Evolutionary conservation across 2,113 vertebrate genomes (phyloP), one percentile per base, ranked within the genome.

Genomic region (Clarias gariepinus): DNA sequence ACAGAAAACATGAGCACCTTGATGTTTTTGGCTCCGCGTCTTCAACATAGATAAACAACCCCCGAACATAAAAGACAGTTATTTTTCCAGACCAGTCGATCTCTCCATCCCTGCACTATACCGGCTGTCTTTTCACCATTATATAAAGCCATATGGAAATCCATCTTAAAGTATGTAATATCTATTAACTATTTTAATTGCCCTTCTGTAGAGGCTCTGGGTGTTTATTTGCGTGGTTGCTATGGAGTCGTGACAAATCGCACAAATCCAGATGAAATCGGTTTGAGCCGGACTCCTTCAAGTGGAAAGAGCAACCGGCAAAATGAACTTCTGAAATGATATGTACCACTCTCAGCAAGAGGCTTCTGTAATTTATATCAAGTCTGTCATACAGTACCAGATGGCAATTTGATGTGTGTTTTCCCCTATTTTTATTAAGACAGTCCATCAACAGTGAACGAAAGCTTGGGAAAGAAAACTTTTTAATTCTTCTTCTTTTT

Each of bases 171-270:
- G 88, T 91, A 89, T 94, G 91, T 92, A 92, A 92, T 93, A 92
- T 92, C 91, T 94, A 94, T 94, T 92, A 94, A 93, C 91, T 89
- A 74, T 92, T 94, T 94, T 94, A 94, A 95, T 93, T 93, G 93
- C 92, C 90, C 87, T 89, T 93, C 91, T 91, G 92, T 91, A 89
- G 89, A 86, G 90, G 88, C 89, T 90, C 80, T 84, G 88, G 86
- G 88, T 94, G 89, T 95, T 94, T 95, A 94, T 92, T 90, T 93
- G 84, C 89, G 91, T 90, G 89, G 92, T 94, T 93, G 92, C 93
- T 93, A 90, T 93, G 93, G 91, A 85, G 89, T 87, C 83, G 90
- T 91, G 90, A 92, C 90, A 91, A 92, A 91, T 91, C 90, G 87
- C 83, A 91, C 87, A 87, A 90, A 93, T 93, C 90, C 93, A 93